These are phyloP conservation scores for Matsumyia berberina DNA, from an alignment of 2,888 invertebrate species.

Conservation along the genomic window DNA sequence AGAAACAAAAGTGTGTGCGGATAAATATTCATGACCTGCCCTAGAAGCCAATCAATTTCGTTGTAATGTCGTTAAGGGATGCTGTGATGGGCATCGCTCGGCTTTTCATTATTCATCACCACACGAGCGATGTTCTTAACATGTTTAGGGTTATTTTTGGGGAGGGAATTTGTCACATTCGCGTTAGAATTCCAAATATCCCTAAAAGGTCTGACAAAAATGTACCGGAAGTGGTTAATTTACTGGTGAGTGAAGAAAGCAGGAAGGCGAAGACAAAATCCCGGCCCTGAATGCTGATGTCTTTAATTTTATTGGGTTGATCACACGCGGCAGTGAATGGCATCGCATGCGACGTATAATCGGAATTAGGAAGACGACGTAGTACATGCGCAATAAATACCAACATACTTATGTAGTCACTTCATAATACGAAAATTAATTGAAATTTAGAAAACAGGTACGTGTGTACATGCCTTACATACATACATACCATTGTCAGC, in stretches of 20 bases:
- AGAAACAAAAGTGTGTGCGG: slow-evolving; percentile 28
- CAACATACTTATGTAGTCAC: no score
- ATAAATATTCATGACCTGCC: slow-evolving; percentile 62
- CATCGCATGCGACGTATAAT: no score
- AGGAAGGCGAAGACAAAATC: neutral
- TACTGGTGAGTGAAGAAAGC: slow-evolving; percentile 1
- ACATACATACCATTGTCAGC: neutral
- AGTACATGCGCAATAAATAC: neutral
- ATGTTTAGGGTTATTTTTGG: slow-evolving; percentile 34
- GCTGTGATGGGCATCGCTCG: slow-evolving; percentile 36
- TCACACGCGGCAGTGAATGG: no score
- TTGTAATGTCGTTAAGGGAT: slow-evolving; percentile 48
- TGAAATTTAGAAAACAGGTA: no score
- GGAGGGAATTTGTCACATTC: slow-evolving; percentile 24
- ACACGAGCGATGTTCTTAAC: slow-evolving; percentile 44
- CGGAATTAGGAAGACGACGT: no score
- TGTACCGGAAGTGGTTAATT: slow-evolving; percentile 19
- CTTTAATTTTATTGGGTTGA: no score
- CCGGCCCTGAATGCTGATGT: no score
- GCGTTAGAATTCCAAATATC: slow-evolving; percentile 13
- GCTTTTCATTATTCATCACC: slow-evolving; percentile 59
- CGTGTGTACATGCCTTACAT: no score
- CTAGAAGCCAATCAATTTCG: slow-evolving; percentile 56
- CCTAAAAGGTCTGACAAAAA: neutral
- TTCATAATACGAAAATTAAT: no score